Base-by-base conservation (phyloP, 2,113 vertebrate genomes). In the Prolemur simus region DNA sequence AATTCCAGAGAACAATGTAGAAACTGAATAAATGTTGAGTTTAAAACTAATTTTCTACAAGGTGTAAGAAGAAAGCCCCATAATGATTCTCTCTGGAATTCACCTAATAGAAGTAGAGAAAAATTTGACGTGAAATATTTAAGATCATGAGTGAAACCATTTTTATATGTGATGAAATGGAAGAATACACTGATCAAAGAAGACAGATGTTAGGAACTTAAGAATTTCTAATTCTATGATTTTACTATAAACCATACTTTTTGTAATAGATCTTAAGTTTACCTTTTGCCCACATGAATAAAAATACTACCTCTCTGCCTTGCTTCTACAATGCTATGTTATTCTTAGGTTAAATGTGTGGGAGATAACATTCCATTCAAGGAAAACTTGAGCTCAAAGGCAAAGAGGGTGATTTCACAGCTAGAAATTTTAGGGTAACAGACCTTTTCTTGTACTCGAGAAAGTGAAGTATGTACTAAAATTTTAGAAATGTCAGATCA, bases 361-460 rank as follows among this genome's bases (percentile, higher is more conserved):
- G 87, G 88, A 92, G 87, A 77, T 87, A 87, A 71, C 37, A 90
- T 94, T 87, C 83, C 89, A 96, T 95, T 96, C 88, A 96, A 83
- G 80, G 81, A 63, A 96, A 77, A 76, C 84, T 71, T 27, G 85
- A 84, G 47, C 58, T 78, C 18, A 85, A 83, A 95, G 71, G 82
- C 60, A 88, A 77, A 89, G 23, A 52, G 14, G 45, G 34, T 32
- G 77, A 78, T 90, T 88, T 96, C 86, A 86, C 76, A 91, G 94
- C 60, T 84, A 91, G 21, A 52, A 96, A 95, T 92, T 85, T 85
- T 76, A 91, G 86, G 88, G 91, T 89, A 92, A 96, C 85, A 95
- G 96, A 95, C n/a, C 68, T 86, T 68, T 64, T 37, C 77, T 94
- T 93, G 58, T 95, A 29, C 37, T 88, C 25, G 27, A 74, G 82